Base-by-base conservation (phyloP, 2,888 invertebrate genomes). In the Rutpela maculata region DNA sequence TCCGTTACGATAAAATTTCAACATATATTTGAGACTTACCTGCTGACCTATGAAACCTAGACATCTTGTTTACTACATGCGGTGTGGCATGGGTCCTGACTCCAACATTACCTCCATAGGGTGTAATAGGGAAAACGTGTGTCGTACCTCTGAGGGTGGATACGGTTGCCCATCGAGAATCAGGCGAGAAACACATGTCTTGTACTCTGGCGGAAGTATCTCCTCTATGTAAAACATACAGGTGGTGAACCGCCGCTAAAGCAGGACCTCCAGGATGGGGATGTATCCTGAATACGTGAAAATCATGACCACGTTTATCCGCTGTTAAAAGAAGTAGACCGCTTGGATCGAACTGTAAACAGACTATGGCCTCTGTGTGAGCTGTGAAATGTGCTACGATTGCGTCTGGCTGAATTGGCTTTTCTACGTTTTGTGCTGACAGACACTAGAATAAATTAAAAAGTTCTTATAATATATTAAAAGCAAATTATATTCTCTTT, bases 131-230 rank as follows among this genome's bases (percentile, higher is more conserved):
- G 91, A 99, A 99, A 81, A 99, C 95, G 90, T 99, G 99, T 38
- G 98, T 98, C 0, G 99, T 99, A 79, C 99, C 99, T 80, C 98
- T 94, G 74, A 98, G 93, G 0, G 99, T 98, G 57, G 97, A 97
- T 6, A 99, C 94, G 1, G 98, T 96, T n/a, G 97, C 95, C 99
- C 99, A 99, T 73, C 99, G 95, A 35, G 95, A 95, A 91, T 99
- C 99, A 77, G 94, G 92, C 0, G 98, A 97, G 88, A 99, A 97
- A 69, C 95, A 93, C 89, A 98, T 96, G 87, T 98, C 97, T 90
- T 95, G 95, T 73, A 98, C 98, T 93, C 96, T 97, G 68, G 99
- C 98, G 62, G 97, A 96, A 0, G 99, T 99, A 86, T 98, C 99
- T 5, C 99, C 99, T 59, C 99, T 92, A 89, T 98, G 97, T 80